phyloP scores from a whole-genome alignment of 2,113 vertebrate genomes.

The Anguilla rostrata region DNA sequence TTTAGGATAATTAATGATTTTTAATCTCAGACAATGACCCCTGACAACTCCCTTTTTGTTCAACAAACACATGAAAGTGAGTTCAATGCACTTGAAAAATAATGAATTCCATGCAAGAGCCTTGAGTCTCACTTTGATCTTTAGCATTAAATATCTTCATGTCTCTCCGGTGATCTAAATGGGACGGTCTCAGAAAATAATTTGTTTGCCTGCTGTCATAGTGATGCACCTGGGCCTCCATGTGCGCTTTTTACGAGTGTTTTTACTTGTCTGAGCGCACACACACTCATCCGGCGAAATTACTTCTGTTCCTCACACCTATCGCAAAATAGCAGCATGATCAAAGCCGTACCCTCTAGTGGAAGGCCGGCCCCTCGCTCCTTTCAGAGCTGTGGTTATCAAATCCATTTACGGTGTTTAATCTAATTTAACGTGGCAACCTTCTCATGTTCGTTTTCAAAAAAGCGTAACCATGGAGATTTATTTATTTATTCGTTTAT shows the following conservation, averaged over 20 bases:
- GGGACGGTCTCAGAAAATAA: conserved; percentile 25
- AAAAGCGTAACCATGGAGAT: conserved; percentile 19
- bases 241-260: not conserved
- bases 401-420: conserved; percentile 27
- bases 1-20: no score
- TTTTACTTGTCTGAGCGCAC: not conserved
- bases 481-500: not conserved
- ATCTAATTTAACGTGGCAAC: conserved; percentile 26
- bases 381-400: conserved; percentile 18
- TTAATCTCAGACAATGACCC: not conserved
- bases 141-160: conserved; percentile 2
- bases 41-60: not conserved
- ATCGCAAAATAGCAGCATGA: not conserved
- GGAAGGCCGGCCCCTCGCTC: not conserved
- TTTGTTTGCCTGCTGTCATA: conserved; percentile 18
- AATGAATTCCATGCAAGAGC: conserved; percentile 11
- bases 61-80: conserved; percentile 7
- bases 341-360: not conserved
- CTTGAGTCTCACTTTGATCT: conserved; percentile 12
- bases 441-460: conserved; percentile 23
- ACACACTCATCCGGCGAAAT: not conserved
- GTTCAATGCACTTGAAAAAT: not conserved
- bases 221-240: conserved; percentile 24
- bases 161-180: conserved; percentile 23
- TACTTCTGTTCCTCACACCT: not conserved